Evolutionary conservation across 2,113 vertebrate species (phyloP).

Genomic region (Embiotoca jacksoni): DNA sequence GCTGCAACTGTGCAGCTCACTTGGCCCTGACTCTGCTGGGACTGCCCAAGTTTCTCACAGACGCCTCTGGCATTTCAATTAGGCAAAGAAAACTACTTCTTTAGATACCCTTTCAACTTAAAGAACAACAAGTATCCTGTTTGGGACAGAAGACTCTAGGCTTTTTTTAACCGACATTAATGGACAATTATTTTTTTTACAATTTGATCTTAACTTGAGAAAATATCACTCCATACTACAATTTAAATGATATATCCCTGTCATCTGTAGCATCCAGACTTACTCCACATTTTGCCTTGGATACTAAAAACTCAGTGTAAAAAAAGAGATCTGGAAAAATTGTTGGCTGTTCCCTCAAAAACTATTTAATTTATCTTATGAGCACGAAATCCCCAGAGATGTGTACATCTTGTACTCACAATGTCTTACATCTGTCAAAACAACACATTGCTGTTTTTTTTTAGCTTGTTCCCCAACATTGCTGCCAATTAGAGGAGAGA

Average conservation of each 20-base stretch:
- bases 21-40: slow-evolving; percentile 44
- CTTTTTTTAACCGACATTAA: slow-evolving; percentile 7
- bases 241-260: slow-evolving; percentile 39
- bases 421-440: slow-evolving; percentile 59
- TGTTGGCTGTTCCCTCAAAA: slow-evolving; percentile 35
- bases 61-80: slow-evolving; percentile 78
- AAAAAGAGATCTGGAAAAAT: slow-evolving; percentile 42
- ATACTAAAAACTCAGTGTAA: slow-evolving; percentile 51
- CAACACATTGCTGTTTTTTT: slow-evolving; percentile 32
- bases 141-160: background rate
- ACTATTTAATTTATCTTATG: slow-evolving; percentile 43
- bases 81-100: slow-evolving; percentile 54
- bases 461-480: slow-evolving; percentile 11
- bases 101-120: slow-evolving; percentile 26
- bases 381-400: slow-evolving; percentile 27
- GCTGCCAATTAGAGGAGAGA: slow-evolving; percentile 41
- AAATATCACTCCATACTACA: background rate
- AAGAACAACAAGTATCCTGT: slow-evolving; percentile 2
- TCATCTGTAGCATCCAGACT: slow-evolving; percentile 16
- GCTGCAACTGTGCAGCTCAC: slow-evolving; percentile 61
- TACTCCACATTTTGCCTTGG: slow-evolving; percentile 6
- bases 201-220: background rate
- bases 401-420: slow-evolving; percentile 36
- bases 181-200: background rate
- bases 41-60: slow-evolving; percentile 68